phyloP scores from a whole-genome alignment of 2,888 invertebrate genomes.

The Calameuta idolon region DNA sequence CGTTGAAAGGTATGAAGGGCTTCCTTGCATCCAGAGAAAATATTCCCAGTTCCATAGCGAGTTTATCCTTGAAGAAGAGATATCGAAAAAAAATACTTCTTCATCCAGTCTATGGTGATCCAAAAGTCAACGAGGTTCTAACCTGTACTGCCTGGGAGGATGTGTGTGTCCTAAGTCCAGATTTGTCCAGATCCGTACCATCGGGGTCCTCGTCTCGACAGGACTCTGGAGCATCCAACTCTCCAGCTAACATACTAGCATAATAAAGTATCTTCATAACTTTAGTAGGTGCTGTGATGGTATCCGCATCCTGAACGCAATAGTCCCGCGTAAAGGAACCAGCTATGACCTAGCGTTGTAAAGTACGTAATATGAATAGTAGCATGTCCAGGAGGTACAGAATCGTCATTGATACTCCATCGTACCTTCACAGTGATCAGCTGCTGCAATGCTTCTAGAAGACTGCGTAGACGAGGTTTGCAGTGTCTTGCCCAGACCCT shows the following conservation, averaged over 20 bases:
- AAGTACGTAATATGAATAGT: not conserved
- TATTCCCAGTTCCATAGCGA: conserved; percentile 81
- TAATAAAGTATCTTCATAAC: conserved; percentile 91
- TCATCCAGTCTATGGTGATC: not conserved
- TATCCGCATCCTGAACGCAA: conserved; percentile 86
- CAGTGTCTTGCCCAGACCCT: conserved; percentile 82
- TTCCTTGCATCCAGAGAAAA: conserved; percentile 84
- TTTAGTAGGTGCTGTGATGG: conserved; percentile 86
- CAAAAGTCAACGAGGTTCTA: conserved; percentile 16
- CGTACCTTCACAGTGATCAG: conserved; percentile 80
- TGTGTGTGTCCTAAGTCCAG: conserved; percentile 30
- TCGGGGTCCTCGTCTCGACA: conserved; percentile 71
- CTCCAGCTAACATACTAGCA: conserved; percentile 88
- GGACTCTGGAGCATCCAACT: conserved; percentile 76
- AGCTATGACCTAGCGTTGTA: conserved; percentile 73
- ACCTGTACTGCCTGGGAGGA: conserved; percentile 45
- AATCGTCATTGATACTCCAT: not conserved
- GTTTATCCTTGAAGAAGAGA: conserved; percentile 62
- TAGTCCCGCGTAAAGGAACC: conserved; percentile 79
- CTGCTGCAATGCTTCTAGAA: conserved; percentile 86
- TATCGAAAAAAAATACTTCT: conserved; percentile 1
- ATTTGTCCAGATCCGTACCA: conserved; percentile 49
- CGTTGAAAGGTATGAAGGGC: conserved; percentile 86
- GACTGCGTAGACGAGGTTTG: conserved; percentile 72
- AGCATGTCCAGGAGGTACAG: conserved; percentile 4